A percentile compares a stretch with the other conserved stretches of the same genome.
Conservation (phyloP, 2,888 invertebrate species). For the Drosophila rellima region DNA sequence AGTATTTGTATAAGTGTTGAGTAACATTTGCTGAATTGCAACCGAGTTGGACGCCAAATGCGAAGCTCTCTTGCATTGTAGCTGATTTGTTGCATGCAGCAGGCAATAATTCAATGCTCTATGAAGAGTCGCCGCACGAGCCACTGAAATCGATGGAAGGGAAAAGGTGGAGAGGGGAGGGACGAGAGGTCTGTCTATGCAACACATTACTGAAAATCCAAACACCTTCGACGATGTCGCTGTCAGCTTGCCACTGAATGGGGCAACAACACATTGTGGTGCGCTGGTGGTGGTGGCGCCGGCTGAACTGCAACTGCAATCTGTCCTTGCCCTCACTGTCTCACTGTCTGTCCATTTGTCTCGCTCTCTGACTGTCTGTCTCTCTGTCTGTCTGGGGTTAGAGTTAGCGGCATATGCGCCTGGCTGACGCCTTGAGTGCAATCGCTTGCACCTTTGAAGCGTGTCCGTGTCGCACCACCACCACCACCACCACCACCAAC, state of each 20-base stretch:
- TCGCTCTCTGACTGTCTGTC: slow-evolving; percentile 21
- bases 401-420: slow-evolving; percentile 53
- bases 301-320: slow-evolving; percentile 73
- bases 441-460: slow-evolving; percentile 80
- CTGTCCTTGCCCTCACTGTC: slow-evolving; percentile 49
- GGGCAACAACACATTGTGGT: slow-evolving; percentile 9
- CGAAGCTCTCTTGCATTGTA: slow-evolving; percentile 42
- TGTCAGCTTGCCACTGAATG: slow-evolving; percentile 55
- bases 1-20: slow-evolving; percentile 11
- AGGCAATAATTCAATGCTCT: slow-evolving; percentile 78
- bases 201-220: slow-evolving; percentile 70
- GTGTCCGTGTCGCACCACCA: slow-evolving; percentile 72
- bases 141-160: not conserved
- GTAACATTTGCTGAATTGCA: slow-evolving; percentile 52
- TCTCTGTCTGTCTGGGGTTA: slow-evolving; percentile 28
- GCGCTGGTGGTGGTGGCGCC: slow-evolving; percentile 45
- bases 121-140: slow-evolving; percentile 43
- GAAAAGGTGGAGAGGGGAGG: slow-evolving; percentile 8
- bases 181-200: slow-evolving; percentile 26
- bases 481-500: too few species aligned
- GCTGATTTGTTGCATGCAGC: slow-evolving; percentile 77
- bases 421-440: slow-evolving; percentile 77
- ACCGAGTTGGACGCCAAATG: slow-evolving; percentile 48
- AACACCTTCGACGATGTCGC: slow-evolving; percentile 70
- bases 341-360: slow-evolving; percentile 25